Conservation (phyloP, 2,113 vertebrate species). For the Labeo catla region DNA sequence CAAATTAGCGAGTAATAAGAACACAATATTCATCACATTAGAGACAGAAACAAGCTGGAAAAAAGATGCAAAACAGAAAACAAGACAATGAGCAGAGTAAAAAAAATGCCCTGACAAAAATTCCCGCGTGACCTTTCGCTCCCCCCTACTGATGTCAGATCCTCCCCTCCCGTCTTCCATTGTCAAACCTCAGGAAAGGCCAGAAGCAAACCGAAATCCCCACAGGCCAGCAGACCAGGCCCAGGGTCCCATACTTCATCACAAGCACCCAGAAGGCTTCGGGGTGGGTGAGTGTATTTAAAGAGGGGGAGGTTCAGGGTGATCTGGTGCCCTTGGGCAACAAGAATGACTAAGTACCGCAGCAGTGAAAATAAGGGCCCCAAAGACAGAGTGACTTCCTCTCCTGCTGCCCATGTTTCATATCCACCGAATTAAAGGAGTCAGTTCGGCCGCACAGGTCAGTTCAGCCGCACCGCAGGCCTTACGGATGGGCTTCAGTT, state of each 20-base stretch:
- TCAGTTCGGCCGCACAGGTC: conserved; percentile 54
- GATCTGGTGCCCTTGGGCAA: conserved; percentile 55
- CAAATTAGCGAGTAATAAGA: conserved; percentile 42
- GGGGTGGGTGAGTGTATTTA: conserved; percentile 22
- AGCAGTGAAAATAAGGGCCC: conserved; percentile 61
- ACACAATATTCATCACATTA: conserved; percentile 20
- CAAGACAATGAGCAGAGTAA: not conserved
- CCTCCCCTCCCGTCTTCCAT: not conserved
- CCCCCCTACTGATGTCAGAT: conserved; percentile 29
- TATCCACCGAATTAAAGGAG: conserved; percentile 69
- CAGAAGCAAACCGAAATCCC: conserved; percentile 37
- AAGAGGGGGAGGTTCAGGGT: conserved; percentile 34
- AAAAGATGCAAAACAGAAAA: conserved; percentile 10
- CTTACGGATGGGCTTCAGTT: conserved; percentile 50
- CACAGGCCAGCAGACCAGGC: conserved; percentile 19
- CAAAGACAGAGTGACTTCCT: conserved; percentile 66
- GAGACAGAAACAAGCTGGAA: not conserved
- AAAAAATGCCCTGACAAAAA: conserved; percentile 33
- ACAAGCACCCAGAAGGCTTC: conserved; percentile 59
- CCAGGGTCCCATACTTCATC: conserved; percentile 40
- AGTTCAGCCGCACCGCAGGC: not conserved
- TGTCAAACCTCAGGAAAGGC: conserved; percentile 43
- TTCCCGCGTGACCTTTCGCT: conserved; percentile 39
- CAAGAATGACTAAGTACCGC: conserved; percentile 63
- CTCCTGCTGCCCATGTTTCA: conserved; percentile 63